Percentiles rank a stretch among this genome's conserved stretches.
phyloP scores from a whole-genome alignment of 2,113 vertebrate species.

The Planiliza haematocheilus region DNA sequence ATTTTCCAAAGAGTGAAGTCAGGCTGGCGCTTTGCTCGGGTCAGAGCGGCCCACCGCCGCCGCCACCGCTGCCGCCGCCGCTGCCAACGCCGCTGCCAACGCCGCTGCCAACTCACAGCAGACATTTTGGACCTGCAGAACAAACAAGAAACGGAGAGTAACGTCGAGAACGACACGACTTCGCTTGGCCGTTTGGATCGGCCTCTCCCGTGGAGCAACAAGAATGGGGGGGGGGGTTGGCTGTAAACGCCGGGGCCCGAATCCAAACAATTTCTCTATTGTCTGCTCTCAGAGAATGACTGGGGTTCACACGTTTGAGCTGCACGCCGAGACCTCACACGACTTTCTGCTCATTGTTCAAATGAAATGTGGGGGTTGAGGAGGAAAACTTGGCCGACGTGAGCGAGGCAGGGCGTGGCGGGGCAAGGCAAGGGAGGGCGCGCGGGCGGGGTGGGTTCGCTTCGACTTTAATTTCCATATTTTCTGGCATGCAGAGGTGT shows the following conservation, averaged over 20 bases:
- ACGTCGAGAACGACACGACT: constrained; percentile 43
- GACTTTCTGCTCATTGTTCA: constrained; percentile 51
- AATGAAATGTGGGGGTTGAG: constrained; percentile 46
- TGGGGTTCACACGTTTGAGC: constrained; percentile 50
- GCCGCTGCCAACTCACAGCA: constrained; percentile 49
- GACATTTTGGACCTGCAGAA: constrained; percentile 58
- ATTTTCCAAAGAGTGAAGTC: constrained; percentile 38
- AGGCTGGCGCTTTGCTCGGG: background rate
- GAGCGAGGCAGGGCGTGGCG: too few species aligned
- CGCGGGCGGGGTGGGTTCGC: background rate
- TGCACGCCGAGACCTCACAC: constrained; percentile 58
- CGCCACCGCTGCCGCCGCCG: too few species aligned
- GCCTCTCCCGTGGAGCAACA: constrained; percentile 20
- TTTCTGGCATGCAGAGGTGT: too few species aligned
- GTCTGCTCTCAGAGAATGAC: constrained; percentile 42
- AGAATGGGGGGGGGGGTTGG: background rate
- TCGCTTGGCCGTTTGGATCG: constrained; percentile 25
- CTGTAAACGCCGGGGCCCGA: constrained; percentile 8
- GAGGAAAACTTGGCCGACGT: constrained; percentile 34
- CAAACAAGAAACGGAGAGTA: constrained; percentile 53
- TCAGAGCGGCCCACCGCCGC: background rate
- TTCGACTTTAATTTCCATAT: background rate
- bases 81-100: constrained; percentile 33
- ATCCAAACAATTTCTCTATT: constrained; percentile 59
- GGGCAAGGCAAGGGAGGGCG: too few species aligned